Base-by-base conservation (phyloP, 2,113 vertebrate genomes). In the Zosterops pallidus region DNA sequence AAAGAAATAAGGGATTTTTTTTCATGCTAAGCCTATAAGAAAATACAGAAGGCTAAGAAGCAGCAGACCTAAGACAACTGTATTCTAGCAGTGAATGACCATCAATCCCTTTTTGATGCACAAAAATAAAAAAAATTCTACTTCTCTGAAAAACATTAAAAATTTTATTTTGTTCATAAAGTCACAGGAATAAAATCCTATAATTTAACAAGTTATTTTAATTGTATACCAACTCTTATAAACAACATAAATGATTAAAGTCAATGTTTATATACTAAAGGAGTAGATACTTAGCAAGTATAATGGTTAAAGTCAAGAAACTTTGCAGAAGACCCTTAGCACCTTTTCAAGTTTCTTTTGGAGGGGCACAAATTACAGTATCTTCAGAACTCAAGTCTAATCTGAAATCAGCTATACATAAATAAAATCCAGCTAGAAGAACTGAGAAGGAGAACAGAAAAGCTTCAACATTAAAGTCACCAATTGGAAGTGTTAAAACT, bases 351-450 rank as follows among this genome's bases (percentile, higher is more conserved):
- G 39, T 86, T 89, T 74, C 47, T 70, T 86, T 74, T 90, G 41
- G 88, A 52, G 71, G 83, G 96, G 94, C 92, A 96, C 82, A 95
- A 94, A 96, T 83, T 96, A 80, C 89, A 92, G 82, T 81, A 95
- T 96, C 79, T 97, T 95, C 93, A 95, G 86, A 96, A 96, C 85
- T 94, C 95, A 90, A 97, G 94, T 90, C 74, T 94, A 96, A 89
- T 94, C 72, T 76, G 89, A 94, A 89, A 96, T 92, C 88, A 90
- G 72, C 89, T 87, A 80, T 89, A 94, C 50, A 37, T 52, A 96
- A 83, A 37, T 68, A 79, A 92, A 94, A 81, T 69, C 33, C 84
- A 89, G 88, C 83, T 92, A 74, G 95, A 97, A 97, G 90, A 96
- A 89, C 95, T 92, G 86, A 49, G 46, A 47, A 75, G 55, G 65